phyloP scores from a whole-genome alignment of 53 echinoderm and acorn worm species.

The Echinometra lucunter region DNA sequence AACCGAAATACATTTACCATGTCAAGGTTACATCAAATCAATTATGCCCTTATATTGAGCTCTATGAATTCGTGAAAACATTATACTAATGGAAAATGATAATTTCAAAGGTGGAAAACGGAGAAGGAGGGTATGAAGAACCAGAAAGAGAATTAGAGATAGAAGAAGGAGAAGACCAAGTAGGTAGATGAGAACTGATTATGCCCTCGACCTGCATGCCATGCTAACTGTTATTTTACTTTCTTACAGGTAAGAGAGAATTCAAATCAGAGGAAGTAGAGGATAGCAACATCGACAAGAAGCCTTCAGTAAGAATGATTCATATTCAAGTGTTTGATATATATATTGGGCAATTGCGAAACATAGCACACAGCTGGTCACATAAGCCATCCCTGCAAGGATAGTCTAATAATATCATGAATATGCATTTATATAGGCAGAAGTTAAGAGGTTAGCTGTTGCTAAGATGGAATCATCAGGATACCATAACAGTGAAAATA shows the following conservation, averaged over 20 bases:
- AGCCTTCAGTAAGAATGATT: not conserved
- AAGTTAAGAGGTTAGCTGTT: too few relatives aligned
- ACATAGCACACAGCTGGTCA: too few relatives aligned
- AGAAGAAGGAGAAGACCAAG: not conserved
- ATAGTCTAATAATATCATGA: too few relatives aligned
- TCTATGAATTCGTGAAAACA: not conserved
- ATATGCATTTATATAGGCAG: too few relatives aligned
- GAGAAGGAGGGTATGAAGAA: not conserved
- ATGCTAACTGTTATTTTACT: slow-evolving; percentile 10
- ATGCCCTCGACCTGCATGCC: too few relatives aligned
- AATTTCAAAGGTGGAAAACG: not conserved
- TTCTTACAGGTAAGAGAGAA: slow-evolving; percentile 12
- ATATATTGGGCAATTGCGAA: too few relatives aligned
- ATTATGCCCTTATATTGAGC: not conserved
- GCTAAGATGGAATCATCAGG: too few relatives aligned
- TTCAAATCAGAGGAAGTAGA: not conserved
- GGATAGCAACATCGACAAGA: not conserved
- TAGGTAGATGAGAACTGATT: too few relatives aligned
- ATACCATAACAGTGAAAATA: too few relatives aligned
- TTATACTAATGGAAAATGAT: not conserved
- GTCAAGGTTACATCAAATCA: not conserved
- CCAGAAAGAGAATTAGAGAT: not conserved
- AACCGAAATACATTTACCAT: not conserved
- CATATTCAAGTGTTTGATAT: too few relatives aligned
- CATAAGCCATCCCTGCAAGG: too few relatives aligned